Evolutionary conservation across 2,113 vertebrate genomes (phyloP).

Genomic region (Corvus hawaiiensis): DNA sequence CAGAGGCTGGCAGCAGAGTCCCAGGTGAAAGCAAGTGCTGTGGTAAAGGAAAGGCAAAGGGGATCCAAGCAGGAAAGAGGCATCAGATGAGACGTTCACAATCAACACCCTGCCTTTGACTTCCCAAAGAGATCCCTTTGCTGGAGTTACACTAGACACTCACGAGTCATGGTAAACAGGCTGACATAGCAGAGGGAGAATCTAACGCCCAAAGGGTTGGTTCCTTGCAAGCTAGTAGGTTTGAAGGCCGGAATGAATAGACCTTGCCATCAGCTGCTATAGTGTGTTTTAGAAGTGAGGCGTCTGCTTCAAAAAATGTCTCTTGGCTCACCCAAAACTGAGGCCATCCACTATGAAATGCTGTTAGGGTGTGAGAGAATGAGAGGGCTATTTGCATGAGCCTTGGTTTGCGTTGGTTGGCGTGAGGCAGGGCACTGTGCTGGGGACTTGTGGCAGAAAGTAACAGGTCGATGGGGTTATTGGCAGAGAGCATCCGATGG

Average conservation of each 20-base stretch:
- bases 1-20: not conserved
- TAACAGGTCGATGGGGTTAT: not conserved
- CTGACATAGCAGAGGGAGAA: not conserved
- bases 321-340: not conserved
- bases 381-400: not conserved
- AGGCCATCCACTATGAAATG: not conserved
- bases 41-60: not conserved
- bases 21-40: not conserved
- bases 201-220: not conserved
- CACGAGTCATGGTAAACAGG: accelerated
- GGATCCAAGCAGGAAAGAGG: not conserved
- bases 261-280: not conserved
- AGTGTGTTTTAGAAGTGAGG: not conserved
- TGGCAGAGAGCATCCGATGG: accelerated
- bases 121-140: not conserved
- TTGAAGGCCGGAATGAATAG: not conserved
- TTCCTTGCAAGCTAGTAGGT: not conserved
- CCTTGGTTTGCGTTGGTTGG: not conserved
- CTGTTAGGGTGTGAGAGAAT: accelerated
- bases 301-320: not conserved
- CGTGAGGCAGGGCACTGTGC: accelerated
- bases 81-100: not conserved
- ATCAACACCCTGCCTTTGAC: not conserved
- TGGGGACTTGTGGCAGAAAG: not conserved
- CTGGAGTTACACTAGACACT: not conserved